Conservation (phyloP, 1,140 invertebrate genomes). For the Druon quercuslanigerum region DNA sequence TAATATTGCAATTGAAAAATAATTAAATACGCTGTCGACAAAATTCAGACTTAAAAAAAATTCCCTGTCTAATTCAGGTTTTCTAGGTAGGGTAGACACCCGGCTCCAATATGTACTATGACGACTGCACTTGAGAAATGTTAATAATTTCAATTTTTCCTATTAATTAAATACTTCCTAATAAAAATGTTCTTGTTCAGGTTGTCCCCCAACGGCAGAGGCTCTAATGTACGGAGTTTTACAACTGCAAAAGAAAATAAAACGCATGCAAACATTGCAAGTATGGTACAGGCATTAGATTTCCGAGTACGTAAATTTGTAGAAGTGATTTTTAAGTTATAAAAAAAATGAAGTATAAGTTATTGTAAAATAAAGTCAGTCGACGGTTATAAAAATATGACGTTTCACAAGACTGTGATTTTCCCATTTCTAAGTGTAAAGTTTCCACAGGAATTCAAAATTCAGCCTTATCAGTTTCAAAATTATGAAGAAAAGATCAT, state of each 20-base stretch:
- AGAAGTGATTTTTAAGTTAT: constrained; percentile 32
- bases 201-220: constrained; percentile 97
- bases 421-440: neutral
- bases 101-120: too few species aligned
- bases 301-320: constrained; percentile 18
- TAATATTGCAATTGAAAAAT: too few species aligned
- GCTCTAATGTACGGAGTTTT: constrained; percentile 96
- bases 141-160: too few species aligned
- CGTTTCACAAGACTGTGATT: constrained; percentile 35
- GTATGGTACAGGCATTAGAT: constrained; percentile 94
- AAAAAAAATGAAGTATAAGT: constrained; percentile 26
- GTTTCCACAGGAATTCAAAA: too few species aligned
- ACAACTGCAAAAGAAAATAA: constrained; percentile 97
- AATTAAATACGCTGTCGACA: too few species aligned
- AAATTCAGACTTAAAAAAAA: too few species aligned
- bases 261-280: constrained; percentile 88
- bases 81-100: too few species aligned
- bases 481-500: too few species aligned
- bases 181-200: constrained; percentile 46
- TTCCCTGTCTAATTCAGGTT: too few species aligned
- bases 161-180: too few species aligned
- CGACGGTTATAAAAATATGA: neutral
- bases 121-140: too few species aligned
- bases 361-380: constrained; percentile 27
- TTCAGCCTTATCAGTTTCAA: too few species aligned